A percentile compares a stretch with the other conserved stretches of the same genome.
phyloP scores from a whole-genome alignment of 2,797 vertebrate genomes.

The Coendou prehensilis region DNA sequence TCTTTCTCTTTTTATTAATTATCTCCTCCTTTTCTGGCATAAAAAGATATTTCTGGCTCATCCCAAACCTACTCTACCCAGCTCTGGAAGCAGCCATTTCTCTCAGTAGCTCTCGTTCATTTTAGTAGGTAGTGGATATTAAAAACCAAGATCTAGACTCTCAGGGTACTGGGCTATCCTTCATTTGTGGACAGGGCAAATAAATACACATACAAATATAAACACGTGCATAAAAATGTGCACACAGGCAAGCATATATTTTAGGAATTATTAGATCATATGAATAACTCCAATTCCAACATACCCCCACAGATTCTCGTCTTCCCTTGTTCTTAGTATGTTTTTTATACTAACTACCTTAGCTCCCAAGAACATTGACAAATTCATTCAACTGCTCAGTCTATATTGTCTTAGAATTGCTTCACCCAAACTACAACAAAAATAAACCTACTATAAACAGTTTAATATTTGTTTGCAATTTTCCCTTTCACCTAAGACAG shows the following conservation, averaged over 20 bases:
- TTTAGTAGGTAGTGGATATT: background rate
- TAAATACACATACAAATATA: background rate
- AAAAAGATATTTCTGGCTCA: constrained; percentile 9
- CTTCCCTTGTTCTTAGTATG: background rate
- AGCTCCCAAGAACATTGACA: background rate
- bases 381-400: background rate
- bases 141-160: background rate
- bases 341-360: background rate
- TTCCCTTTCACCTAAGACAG: background rate
- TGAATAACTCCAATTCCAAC: background rate
- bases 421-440: background rate
- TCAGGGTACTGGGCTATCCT: background rate
- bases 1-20: background rate
- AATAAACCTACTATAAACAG: background rate
- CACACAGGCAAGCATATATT: background rate
- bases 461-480: background rate
- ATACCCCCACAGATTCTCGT: background rate
- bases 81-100: background rate
- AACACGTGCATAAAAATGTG: background rate
- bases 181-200: constrained; percentile 1
- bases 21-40: background rate
- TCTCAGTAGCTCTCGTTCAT: background rate
- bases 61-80: background rate
- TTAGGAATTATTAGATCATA: background rate
- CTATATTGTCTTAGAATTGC: background rate